These are phyloP conservation scores for Charadrius vociferus DNA, from an alignment of 2,113 vertebrate genomes.

Conservation along the genomic window DNA sequence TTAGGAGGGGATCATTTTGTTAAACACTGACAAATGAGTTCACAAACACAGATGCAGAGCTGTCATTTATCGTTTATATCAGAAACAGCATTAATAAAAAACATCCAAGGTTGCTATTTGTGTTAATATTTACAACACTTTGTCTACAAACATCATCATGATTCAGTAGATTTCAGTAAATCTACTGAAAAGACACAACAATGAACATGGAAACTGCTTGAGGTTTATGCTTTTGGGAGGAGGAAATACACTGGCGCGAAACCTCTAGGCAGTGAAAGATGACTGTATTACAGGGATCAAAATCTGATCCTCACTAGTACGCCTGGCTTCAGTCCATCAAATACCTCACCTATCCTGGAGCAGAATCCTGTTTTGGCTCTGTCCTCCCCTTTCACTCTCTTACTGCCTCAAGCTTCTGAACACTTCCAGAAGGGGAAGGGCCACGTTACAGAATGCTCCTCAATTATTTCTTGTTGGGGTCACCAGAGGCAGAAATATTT, in stretches of 20 bases:
- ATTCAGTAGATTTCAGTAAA: not conserved
- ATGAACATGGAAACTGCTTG: not conserved
- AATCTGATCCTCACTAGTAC: not conserved
- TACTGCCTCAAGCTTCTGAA: not conserved
- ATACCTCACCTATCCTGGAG: not conserved
- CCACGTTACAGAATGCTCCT: not conserved
- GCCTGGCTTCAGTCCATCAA: not conserved
- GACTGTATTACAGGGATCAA: not conserved
- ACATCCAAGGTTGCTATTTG: not conserved
- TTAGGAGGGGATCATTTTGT: not conserved
- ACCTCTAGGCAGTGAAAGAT: not conserved
- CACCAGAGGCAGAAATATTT: not conserved
- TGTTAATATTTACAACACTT: not conserved
- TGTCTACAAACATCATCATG: not conserved
- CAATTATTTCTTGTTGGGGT: not conserved
- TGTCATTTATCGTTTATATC: not conserved
- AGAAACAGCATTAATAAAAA: not conserved
- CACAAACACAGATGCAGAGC: not conserved
- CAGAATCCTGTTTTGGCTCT: not conserved
- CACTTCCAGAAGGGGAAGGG: not conserved
- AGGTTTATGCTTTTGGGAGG: not conserved
- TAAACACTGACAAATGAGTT: not conserved
- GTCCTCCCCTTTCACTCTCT: not conserved
- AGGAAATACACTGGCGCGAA: not conserved
- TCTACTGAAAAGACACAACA: not conserved